A percentile compares a stretch with the other conserved stretches of the same genome.
phyloP scores from a whole-genome alignment of 1,140 invertebrate species.

The Phortica variegata region DNA sequence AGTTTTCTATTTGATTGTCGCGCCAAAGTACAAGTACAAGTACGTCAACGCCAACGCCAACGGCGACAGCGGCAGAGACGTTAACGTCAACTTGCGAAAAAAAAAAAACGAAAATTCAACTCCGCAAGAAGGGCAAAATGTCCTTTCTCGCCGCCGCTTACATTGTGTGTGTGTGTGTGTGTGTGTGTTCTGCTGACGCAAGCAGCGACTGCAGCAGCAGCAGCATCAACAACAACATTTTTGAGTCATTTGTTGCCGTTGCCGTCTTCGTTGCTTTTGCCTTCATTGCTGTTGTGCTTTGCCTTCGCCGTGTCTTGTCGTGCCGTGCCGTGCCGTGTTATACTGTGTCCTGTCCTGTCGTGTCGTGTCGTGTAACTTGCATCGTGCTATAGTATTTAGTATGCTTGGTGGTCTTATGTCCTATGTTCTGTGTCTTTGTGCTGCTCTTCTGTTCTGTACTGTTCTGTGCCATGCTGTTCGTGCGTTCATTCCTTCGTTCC shows the following conservation, averaged over 20 bases:
- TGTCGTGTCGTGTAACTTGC: too few species aligned
- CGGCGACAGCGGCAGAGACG: background rate
- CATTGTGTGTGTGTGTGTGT: too few species aligned
- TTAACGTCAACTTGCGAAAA: too few species aligned
- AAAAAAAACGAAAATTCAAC: background rate
- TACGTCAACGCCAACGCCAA: slow-evolving; percentile 9
- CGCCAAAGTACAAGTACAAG: slow-evolving; percentile 11
- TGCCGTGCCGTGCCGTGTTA: too few species aligned
- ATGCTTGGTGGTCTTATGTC: too few species aligned
- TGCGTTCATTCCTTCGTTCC: too few species aligned
- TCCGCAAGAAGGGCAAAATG: background rate
- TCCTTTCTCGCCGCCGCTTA: background rate
- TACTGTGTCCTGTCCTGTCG: too few species aligned
- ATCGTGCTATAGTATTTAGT: too few species aligned
- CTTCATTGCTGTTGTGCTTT: background rate
- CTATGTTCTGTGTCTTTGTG: too few species aligned
- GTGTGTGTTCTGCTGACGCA: too few species aligned
- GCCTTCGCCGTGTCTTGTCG: background rate
- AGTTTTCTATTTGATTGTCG: slow-evolving; percentile 45
- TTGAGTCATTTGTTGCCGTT: background rate
- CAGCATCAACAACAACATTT: too few species aligned
- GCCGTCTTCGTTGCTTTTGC: slow-evolving; percentile 1
- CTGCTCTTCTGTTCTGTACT: background rate
- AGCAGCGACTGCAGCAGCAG: too few species aligned
- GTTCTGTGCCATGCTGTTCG: slow-evolving; percentile 19